These are phyloP conservation scores for Dascyllus trimaculatus DNA, from an alignment of 2,113 vertebrate genomes.

Conservation along the genomic window DNA sequence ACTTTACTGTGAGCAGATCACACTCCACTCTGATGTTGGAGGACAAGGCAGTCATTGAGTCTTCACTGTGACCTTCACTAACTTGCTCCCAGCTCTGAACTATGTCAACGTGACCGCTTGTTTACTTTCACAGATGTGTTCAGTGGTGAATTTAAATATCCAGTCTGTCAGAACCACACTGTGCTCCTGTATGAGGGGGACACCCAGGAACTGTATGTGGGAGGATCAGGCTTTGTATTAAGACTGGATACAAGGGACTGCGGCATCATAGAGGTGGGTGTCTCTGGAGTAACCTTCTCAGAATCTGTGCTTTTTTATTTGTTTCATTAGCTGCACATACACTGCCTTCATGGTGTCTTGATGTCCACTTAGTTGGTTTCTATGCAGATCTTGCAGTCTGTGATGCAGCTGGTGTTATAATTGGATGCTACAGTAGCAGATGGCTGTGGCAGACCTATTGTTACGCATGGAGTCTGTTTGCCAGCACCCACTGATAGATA, in stretches of 20 bases:
- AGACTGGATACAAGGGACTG: slow-evolving; percentile 57
- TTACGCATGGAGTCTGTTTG: not conserved
- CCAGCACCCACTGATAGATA: not conserved
- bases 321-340: not conserved
- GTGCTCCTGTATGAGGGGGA: slow-evolving; percentile 70
- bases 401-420: slow-evolving; percentile 12
- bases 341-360: not conserved
- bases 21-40: too few species aligned
- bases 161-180: slow-evolving; percentile 54
- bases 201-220: slow-evolving; percentile 69
- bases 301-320: not conserved
- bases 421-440: slow-evolving; percentile 25
- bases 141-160: slow-evolving; percentile 31
- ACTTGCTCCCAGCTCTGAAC: not conserved
- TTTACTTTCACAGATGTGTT: slow-evolving; percentile 50
- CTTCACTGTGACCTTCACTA: not conserved
- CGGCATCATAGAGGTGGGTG: slow-evolving; percentile 70
- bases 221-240: slow-evolving; percentile 68
- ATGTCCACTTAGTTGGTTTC: not conserved
- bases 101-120: not conserved
- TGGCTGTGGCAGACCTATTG: slow-evolving; percentile 7
- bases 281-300: not conserved
- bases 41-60: not conserved
- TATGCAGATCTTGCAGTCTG: not conserved
- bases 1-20: too few species aligned